A percentile compares a stretch with the other conserved stretches of the same genome.
Evolutionary conservation across 2,888 invertebrate species (phyloP).

Genomic region (Ernsta delagoae): DNA sequence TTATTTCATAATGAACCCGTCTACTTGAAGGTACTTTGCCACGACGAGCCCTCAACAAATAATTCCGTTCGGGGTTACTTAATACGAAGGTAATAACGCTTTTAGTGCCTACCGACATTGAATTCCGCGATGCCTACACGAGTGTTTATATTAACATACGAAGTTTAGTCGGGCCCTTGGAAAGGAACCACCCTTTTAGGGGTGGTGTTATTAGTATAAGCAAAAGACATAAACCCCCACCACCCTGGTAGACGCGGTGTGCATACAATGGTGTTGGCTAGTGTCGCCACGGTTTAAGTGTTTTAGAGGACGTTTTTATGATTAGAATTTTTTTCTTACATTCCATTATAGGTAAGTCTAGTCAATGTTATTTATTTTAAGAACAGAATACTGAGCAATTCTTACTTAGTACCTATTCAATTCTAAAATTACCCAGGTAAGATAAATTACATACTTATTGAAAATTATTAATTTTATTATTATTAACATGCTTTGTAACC

Average conservation of each 20-base stretch:
- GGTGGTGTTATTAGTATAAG: conserved; percentile 81
- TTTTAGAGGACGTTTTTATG: conserved; percentile 13
- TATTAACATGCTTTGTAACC: no score
- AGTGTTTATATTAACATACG: conserved; percentile 80
- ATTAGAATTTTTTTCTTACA: neutral
- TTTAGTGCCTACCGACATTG: conserved; percentile 61
- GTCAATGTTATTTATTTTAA: no score
- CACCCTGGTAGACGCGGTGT: conserved; percentile 62
- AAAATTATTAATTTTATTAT: no score
- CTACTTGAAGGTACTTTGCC: conserved; percentile 33
- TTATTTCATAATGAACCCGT: conserved; percentile 40
- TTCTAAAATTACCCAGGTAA: no score
- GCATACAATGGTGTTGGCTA: conserved; percentile 70
- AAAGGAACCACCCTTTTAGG: conserved; percentile 72
- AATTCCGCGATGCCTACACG: conserved; percentile 70
- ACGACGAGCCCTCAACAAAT: conserved; percentile 55
- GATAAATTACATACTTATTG: no score
- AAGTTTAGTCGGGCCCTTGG: conserved; percentile 69
- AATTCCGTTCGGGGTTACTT: conserved; percentile 58
- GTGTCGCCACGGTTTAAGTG: conserved; percentile 8
- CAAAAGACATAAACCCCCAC: conserved; percentile 69
- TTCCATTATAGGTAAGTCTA: no score
- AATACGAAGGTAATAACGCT: conserved; percentile 59
- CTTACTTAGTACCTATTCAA: neutral
- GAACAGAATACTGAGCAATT: neutral